phyloP scores from a whole-genome alignment of 2,113 vertebrate genomes.

The Arvicanthis niloticus region DNA sequence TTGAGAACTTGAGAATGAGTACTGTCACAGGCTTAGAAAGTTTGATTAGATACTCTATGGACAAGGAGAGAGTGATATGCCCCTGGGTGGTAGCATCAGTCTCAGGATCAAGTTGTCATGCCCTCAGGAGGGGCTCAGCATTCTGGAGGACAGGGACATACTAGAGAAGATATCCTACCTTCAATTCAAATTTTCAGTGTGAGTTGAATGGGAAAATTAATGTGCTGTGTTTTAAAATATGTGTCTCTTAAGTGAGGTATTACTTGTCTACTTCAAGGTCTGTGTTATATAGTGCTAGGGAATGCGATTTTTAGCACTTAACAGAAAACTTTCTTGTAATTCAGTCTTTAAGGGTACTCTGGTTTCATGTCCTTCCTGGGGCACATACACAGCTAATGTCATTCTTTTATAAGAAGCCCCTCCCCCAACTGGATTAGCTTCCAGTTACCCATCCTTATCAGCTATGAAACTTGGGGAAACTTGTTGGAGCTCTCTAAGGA shows the following conservation, averaged over 20 bases:
- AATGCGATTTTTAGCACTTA: not conserved
- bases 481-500: not conserved
- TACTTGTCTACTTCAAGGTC: not conserved
- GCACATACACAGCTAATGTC: not conserved
- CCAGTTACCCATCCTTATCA: not conserved
- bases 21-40: not conserved
- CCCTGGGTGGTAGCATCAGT: not conserved
- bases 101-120: not conserved
- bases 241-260: not conserved
- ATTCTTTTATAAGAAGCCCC: not conserved
- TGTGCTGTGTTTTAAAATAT: not conserved
- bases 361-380: not conserved
- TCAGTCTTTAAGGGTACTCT: not conserved
- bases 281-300: not conserved
- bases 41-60: not conserved
- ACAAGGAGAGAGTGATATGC: not conserved
- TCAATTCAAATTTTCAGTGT: too few relatives aligned
- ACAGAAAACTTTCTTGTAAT: not conserved
- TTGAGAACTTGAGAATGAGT: not conserved
- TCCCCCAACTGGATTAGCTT: not conserved
- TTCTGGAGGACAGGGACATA: not conserved
- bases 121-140: not conserved
- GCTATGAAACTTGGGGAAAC: not conserved
- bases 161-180: not conserved
- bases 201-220: not conserved